Conservation (phyloP, 2,797 vertebrate species). For the Phoeniculus purpureus region DNA sequence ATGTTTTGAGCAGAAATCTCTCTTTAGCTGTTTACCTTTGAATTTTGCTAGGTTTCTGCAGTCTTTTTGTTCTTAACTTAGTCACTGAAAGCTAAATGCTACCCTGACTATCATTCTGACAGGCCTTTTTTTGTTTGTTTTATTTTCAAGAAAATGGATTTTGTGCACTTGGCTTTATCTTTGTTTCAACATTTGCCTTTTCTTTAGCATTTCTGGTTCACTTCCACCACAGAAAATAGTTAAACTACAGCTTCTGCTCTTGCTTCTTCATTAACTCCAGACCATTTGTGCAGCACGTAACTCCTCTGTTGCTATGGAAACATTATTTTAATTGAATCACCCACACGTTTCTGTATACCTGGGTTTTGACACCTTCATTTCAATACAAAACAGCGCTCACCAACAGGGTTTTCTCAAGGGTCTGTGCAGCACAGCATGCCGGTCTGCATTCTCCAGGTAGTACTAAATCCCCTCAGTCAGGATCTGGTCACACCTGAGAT, state of each 20-base stretch:
- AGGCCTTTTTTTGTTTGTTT: slow-evolving; percentile 3
- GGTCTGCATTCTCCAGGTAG: not conserved
- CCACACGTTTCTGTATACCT: not conserved
- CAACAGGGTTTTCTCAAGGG: not conserved
- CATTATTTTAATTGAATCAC: not conserved
- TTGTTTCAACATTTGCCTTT: slow-evolving; percentile 25
- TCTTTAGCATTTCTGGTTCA: not conserved
- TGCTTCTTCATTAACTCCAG: not conserved
- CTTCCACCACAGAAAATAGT: not conserved
- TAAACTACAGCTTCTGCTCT: slow-evolving; percentile 1
- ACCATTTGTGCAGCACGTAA: not conserved
- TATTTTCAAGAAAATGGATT: slow-evolving; percentile 12
- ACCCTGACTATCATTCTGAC: slow-evolving; percentile 59
- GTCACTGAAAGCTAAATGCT: slow-evolving; percentile 37
- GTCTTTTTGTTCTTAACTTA: slow-evolving; percentile 32
- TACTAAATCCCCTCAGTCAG: not conserved
- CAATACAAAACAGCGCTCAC: not conserved
- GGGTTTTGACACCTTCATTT: not conserved
- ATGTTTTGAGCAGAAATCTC: not conserved
- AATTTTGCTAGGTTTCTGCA: not conserved
- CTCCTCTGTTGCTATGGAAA: slow-evolving; percentile 18
- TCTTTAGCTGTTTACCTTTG: slow-evolving; percentile 27
- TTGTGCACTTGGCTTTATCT: slow-evolving; percentile 5
- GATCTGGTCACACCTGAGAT: not conserved
- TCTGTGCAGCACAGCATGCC: rapidly evolving